Evolutionary conservation across 2,797 vertebrate genomes (phyloP), one percentile per base, ranked within the genome.

Genomic region (Neosilurus hyrtlii): DNA sequence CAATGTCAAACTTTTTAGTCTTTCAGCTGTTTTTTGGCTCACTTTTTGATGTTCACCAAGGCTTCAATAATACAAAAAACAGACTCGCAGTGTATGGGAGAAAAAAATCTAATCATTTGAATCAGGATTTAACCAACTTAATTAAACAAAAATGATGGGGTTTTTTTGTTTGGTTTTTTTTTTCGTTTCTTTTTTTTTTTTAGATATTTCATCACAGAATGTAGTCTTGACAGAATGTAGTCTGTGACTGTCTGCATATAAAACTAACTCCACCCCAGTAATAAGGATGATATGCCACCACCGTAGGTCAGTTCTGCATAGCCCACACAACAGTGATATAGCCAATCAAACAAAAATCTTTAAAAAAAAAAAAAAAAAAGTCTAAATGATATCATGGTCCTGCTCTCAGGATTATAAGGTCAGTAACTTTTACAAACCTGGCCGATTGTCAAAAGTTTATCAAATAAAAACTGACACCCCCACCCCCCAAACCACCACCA

Each of bases 1-100:
- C 14, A 16, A 59, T 63, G 76, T 52, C 61, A 63, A 78, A 63
- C 75, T 62, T 49, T 75, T 75, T 11, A 43, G 30, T 4, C 56
- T 77, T 77, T 51, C 30, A 30, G 30, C 30, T 30, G 15, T 16
- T 72, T 4, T 37, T 59, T 75, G 22, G 54, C 54, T 37, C 18
- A 11, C 56, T 75, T 59, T n/a, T 9, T 15, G 2, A 51, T 49
- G 35, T 77, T 63, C 24, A 9, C 22, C 12, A 10, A 2, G n/a
- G 8, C 16, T 16, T 77, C 54, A 12, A 11, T 62, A 15, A 56
- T 10, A 57, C 16, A 22, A 30, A 4, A 74, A 74, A 18, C 24
- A 22, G 12, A 16, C 54, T 35, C 18, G 0, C 16, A 57, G 72
- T 57, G 37, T n/a, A 73, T 54, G n/a, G 9, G n/a, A 54, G 24